phyloP scores from a whole-genome alignment of 2,113 vertebrate species.

The Nyctibius bracteatus region DNA sequence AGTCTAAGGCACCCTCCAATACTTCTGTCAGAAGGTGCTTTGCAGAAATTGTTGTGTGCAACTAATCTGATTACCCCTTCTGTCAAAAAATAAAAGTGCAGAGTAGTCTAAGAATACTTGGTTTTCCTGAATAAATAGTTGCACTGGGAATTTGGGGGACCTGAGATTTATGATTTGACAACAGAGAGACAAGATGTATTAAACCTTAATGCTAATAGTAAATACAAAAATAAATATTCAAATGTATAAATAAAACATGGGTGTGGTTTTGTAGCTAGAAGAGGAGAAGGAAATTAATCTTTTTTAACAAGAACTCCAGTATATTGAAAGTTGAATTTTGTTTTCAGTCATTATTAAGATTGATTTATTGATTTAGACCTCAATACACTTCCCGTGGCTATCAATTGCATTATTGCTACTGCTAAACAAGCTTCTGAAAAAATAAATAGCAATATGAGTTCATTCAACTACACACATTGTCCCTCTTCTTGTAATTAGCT shows the following conservation, averaged over 20 bases:
- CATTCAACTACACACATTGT: not conserved
- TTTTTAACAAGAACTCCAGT: not conserved
- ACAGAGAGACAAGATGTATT: not conserved
- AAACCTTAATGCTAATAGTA: not conserved
- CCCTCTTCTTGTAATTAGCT: not conserved
- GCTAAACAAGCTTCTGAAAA: not conserved
- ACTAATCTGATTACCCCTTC: not conserved
- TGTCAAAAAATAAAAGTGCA: not conserved
- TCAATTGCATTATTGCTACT: not conserved
- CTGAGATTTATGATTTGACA: not conserved
- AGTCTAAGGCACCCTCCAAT: not conserved
- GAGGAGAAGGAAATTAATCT: not conserved
- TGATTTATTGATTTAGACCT: not conserved
- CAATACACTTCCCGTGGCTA: not conserved
- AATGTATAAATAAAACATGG: not conserved
- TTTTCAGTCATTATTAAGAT: not conserved
- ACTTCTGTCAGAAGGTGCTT: not conserved
- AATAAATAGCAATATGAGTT: not conserved
- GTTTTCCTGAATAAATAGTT: not conserved
- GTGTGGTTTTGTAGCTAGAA: not conserved
- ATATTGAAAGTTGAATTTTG: not conserved
- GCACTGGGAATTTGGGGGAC: not conserved
- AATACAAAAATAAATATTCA: not conserved
- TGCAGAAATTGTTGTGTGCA: not conserved
- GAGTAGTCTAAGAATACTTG: not conserved